Evolutionary conservation across 1,140 invertebrate species (phyloP).

Genomic region (Papilio polytes): DNA sequence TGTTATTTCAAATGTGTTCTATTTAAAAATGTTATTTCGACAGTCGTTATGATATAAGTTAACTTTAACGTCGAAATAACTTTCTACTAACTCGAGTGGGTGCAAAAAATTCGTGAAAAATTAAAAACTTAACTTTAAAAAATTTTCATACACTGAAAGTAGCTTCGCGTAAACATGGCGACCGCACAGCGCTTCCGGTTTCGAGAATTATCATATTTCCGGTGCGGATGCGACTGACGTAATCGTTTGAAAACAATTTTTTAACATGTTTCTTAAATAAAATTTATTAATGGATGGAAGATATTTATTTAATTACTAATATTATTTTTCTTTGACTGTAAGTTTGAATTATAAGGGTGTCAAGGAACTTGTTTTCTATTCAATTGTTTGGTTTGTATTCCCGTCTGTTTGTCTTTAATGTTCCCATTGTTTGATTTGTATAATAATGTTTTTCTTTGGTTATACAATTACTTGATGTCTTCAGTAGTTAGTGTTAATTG

Average conservation of each 20-base stretch:
- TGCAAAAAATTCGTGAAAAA: slow-evolving; percentile 37
- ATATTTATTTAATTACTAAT: too few relatives aligned
- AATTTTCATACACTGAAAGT: slow-evolving; percentile 15
- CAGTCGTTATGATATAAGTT: slow-evolving; percentile 6
- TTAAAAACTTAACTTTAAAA: slow-evolving; percentile 29
- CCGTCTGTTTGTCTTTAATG: slow-evolving; percentile 10
- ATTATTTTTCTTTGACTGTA: too few relatives aligned
- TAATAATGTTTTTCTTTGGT: slow-evolving; percentile 17
- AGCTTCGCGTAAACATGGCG: slow-evolving; percentile 35
- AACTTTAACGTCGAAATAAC: slow-evolving; percentile 32
- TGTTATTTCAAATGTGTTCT: not conserved
- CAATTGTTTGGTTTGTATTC: not conserved
- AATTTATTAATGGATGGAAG: not conserved
- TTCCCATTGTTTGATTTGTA: slow-evolving; percentile 9
- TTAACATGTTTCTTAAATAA: not conserved
- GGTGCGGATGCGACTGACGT: slow-evolving; percentile 9
- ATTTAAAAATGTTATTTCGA: slow-evolving; percentile 12
- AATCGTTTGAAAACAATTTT: slow-evolving; percentile 19
- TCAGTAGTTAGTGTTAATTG: too few relatives aligned
- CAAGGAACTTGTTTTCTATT: not conserved
- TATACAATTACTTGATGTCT: too few relatives aligned
- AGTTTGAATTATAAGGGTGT: too few relatives aligned
- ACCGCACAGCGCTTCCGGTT: slow-evolving; percentile 21
- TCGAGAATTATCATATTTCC: slow-evolving; percentile 40
- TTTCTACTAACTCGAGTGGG: slow-evolving; percentile 17